Percentiles rank a stretch among this genome's conserved stretches.
Conservation (phyloP, 2,113 vertebrate genomes). For the Scomber colias region DNA sequence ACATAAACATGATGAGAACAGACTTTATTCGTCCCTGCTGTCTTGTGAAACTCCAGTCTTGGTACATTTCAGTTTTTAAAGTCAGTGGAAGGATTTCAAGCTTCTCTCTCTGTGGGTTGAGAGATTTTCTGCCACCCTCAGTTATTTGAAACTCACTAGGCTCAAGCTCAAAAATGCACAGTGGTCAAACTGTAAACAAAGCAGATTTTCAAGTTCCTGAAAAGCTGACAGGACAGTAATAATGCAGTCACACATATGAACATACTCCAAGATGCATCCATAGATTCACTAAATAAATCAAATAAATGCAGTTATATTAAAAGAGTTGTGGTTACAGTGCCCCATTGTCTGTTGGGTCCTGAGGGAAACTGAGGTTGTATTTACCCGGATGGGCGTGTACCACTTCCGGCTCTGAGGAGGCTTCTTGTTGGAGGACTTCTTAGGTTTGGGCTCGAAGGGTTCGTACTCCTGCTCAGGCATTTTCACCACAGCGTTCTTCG, state of each 20-base stretch:
- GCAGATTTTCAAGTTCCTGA: conserved; percentile 26
- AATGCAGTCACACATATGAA: no score
- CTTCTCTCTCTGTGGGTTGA: conserved; percentile 11
- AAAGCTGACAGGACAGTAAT: conserved; percentile 2
- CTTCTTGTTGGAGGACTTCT: conserved; percentile 85
- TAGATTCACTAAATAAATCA: background rate
- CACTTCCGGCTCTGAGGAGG: conserved; percentile 88
- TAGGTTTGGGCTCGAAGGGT: conserved; percentile 91
- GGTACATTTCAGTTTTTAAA: conserved; percentile 31
- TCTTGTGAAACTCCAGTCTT: conserved; percentile 44
- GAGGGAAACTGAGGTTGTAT: conserved; percentile 9
- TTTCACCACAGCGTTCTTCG: conserved; percentile 94
- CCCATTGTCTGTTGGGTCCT: conserved; percentile 11
- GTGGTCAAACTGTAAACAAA: conserved; percentile 45
- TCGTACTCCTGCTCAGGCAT: conserved; percentile 94
- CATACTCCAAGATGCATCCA: background rate
- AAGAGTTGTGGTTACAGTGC: background rate
- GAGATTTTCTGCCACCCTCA: conserved; percentile 22
- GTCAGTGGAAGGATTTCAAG: conserved; percentile 5
- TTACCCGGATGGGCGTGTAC: conserved; percentile 92
- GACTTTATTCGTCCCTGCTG: conserved; percentile 45
- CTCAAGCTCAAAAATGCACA: conserved; percentile 28
- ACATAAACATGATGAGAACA: conserved; percentile 6
- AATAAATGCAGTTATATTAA: background rate
- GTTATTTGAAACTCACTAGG: conserved; percentile 32